Evolutionary conservation across 2,797 vertebrate species (phyloP), one percentile per base, ranked within the genome.

Genomic region (Pangasius djambal): DNA sequence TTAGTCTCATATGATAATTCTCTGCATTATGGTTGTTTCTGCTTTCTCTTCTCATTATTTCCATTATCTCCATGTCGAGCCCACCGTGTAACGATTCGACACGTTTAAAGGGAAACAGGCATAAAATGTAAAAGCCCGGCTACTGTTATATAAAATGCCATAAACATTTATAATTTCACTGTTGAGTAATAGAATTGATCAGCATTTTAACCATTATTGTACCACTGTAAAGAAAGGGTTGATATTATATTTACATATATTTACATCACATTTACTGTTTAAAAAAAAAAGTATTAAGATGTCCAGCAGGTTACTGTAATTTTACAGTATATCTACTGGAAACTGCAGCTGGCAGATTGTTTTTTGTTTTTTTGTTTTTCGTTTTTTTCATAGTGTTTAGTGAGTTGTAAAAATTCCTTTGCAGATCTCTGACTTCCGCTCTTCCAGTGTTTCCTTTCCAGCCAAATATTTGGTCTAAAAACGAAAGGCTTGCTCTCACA

Each of bases 401-500:
- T 50, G 63, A 37, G 3, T 55, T 55, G 1, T 57, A 34, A 81
- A 59, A 81, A 10, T 2, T 20, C 77, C 13, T 55, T 57, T 18
- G 28, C n/a, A 59, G n/a, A 59, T 37, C 18, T 31, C 28, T 12
- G 78, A 22, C 18, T 28, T 83, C 4, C 13, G 4, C 13, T 63
- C 57, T 28, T 40, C 31, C 31, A 25, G n/a, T 81, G n/a, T 25
- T 61, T 37, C 8, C 8, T 16, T 79, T 55, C 28, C 28, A 31
- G 34, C 15, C 50, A 82, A 28, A 59, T 61, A 61, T 22, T 37
- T 82, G 20, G 13, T 25, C 18, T 40, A 18, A 28, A 83, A 83
- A 22, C 59, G 44, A 16, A 63, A 63, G 28, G n/a, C 59, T 10
- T 83, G 83, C 72, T 85, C 50, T 85, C 79, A 59, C 57, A 65